Evolutionary conservation across 2,888 invertebrate species (phyloP).

Genomic region (Sericinus montela): DNA sequence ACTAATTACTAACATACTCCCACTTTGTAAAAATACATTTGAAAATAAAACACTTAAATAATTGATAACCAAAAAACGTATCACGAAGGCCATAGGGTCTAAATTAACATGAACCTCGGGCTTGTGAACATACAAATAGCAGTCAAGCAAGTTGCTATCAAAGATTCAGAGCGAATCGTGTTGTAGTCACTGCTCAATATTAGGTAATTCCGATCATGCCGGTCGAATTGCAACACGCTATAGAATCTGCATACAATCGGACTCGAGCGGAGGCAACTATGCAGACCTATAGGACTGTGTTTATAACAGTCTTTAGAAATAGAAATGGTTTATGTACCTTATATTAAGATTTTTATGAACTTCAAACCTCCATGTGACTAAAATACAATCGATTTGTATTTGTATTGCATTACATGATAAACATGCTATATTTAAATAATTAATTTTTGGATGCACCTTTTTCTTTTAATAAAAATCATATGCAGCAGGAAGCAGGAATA

Average conservation of each 20-base stretch:
- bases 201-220: conserved; percentile 57
- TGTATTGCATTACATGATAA: too few relatives aligned
- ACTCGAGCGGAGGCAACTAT: conserved; percentile 28
- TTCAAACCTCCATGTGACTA: too few relatives aligned
- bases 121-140: conserved; percentile 45
- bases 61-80: conserved; percentile 29
- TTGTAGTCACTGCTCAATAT: conserved; percentile 39
- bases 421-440: too few relatives aligned
- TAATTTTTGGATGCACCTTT: too few relatives aligned
- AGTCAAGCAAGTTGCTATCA: conserved; percentile 36
- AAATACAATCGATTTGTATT: too few relatives aligned
- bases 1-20: too few relatives aligned
- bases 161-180: conserved; percentile 47
- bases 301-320: conserved; percentile 20
- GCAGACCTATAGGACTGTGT: conserved; percentile 24
- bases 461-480: too few relatives aligned
- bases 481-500: too few relatives aligned
- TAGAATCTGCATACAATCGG: conserved; percentile 50
- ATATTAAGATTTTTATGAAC: too few relatives aligned
- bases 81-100: conserved; percentile 48
- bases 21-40: too few relatives aligned
- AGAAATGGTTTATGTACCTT: too few relatives aligned
- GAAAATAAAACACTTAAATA: background rate
- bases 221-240: conserved; percentile 39
- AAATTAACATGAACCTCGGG: conserved; percentile 45